Conservation (phyloP, 2,888 invertebrate genomes). For the Andrena fulva region DNA sequence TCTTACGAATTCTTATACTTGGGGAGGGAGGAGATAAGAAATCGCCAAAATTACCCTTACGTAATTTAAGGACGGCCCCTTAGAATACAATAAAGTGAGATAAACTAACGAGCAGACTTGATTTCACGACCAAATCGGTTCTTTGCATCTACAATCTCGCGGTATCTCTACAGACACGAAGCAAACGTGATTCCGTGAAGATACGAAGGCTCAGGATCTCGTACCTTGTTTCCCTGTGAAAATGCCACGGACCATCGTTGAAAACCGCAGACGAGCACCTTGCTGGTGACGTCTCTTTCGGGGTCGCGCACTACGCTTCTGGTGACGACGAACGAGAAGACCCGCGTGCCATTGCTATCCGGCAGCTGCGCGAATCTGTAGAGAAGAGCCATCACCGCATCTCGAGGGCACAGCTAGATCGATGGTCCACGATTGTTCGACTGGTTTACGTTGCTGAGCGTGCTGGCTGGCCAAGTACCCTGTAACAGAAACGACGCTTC, state of each 20-base stretch:
- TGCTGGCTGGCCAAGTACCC: background rate
- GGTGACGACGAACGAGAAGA: slow-evolving; percentile 94
- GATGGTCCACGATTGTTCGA: slow-evolving; percentile 58
- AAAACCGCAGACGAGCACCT: slow-evolving; percentile 93
- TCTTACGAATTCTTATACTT: too few relatives aligned
- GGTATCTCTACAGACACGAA: too few relatives aligned
- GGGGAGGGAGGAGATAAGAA: too few relatives aligned
- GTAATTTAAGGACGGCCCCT: too few relatives aligned
- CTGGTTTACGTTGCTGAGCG: background rate
- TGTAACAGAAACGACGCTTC: slow-evolving; percentile 19
- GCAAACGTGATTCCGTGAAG: too few relatives aligned
- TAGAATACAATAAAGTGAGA: too few relatives aligned
- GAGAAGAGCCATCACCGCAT: slow-evolving; percentile 90
- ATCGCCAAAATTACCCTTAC: too few relatives aligned
- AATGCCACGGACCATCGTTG: slow-evolving; percentile 94
- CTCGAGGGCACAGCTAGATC: slow-evolving; percentile 69
- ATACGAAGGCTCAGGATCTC: background rate
- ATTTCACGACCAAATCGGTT: too few relatives aligned
- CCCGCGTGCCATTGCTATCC: slow-evolving; percentile 93
- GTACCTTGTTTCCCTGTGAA: slow-evolving; percentile 90
- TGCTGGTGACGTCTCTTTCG: slow-evolving; percentile 92
- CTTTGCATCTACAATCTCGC: too few relatives aligned
- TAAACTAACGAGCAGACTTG: too few relatives aligned
- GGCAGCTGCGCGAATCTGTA: slow-evolving; percentile 93
- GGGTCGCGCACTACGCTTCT: slow-evolving; percentile 91